These are phyloP conservation scores for Atethmia centrago DNA, from an alignment of 2,888 invertebrate genomes.

Conservation along the genomic window DNA sequence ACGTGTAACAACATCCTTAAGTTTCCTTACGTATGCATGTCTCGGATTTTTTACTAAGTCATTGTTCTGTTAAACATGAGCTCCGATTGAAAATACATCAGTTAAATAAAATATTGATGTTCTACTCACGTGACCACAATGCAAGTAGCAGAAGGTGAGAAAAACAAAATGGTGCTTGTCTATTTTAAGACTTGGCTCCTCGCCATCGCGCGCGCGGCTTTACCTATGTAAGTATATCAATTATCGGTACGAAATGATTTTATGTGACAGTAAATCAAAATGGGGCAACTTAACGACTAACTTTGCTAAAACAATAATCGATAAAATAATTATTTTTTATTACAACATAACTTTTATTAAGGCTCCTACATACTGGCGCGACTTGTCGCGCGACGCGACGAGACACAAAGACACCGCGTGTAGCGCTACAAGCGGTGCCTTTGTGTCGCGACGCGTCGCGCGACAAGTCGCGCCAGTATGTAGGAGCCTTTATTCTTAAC, in stretches of 20 bases:
- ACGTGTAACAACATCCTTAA: slow-evolving; percentile 32
- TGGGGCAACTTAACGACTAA: slow-evolving; percentile 67
- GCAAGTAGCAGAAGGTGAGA: slow-evolving; percentile 82
- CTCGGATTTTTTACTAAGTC: slow-evolving; percentile 45
- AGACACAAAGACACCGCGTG: too few species aligned
- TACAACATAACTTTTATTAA: slow-evolving; percentile 13
- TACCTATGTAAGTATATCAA: slow-evolving; percentile 84
- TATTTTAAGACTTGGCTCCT: slow-evolving; percentile 85
- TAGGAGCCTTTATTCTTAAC: too few species aligned
- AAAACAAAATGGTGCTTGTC: slow-evolving; percentile 78
- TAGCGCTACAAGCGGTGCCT: too few species aligned
- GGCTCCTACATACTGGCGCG: too few species aligned
- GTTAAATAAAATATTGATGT: slow-evolving; percentile 65
- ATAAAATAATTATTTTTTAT: background rate
- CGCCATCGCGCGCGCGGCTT: slow-evolving; percentile 78
- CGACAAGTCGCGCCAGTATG: too few species aligned
- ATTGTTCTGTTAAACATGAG: slow-evolving; percentile 50
- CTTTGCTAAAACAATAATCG: slow-evolving; percentile 11
- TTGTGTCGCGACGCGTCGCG: too few species aligned
- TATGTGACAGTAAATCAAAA: slow-evolving; percentile 71
- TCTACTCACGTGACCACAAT: slow-evolving; percentile 83
- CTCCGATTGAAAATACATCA: slow-evolving; percentile 50
- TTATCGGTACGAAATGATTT: slow-evolving; percentile 76
- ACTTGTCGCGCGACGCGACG: too few species aligned
- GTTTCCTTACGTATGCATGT: slow-evolving; percentile 36